A percentile compares a stretch with the other conserved stretches of the same genome.
These are phyloP conservation scores for Caerostris extrusa DNA, from an alignment of 1,140 invertebrate species.

Conservation along the genomic window DNA sequence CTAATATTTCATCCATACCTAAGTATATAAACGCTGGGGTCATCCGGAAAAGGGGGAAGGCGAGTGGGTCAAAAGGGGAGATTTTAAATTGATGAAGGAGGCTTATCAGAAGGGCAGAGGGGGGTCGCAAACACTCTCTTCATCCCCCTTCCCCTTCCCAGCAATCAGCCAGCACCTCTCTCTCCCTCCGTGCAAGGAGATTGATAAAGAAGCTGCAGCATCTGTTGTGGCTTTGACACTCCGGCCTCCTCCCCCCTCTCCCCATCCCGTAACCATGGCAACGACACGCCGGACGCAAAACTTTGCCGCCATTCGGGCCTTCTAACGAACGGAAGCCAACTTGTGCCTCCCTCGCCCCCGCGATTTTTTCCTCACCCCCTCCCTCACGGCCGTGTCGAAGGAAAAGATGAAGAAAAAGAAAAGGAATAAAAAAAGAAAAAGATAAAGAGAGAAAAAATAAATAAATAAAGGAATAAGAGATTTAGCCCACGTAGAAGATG, in stretches of 20 bases:
- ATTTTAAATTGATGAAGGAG: conserved; percentile 77
- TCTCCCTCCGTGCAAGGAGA: conserved; percentile 43
- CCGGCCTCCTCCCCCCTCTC: background rate
- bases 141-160: conserved; percentile 18
- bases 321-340: conserved; percentile 72
- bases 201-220: conserved; percentile 76
- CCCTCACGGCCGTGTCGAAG: background rate
- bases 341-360: background rate
- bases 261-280: conserved; percentile 61
- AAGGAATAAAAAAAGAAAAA: background rate
- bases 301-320: conserved; percentile 65
- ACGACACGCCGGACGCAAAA: conserved; percentile 75
- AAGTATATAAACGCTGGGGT: conserved; percentile 66
- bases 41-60: background rate
- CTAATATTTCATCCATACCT: conserved; percentile 73
- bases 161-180: conserved; percentile 41
- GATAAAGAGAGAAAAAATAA: background rate
- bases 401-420: conserved; percentile 8
- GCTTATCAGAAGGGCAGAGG: conserved; percentile 63
- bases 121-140: background rate
- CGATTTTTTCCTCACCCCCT: background rate
- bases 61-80: background rate
- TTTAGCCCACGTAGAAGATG: conserved; percentile 48
- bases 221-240: conserved; percentile 75
- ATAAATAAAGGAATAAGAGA: conserved; percentile 3